Percentiles rank a stretch among this genome's conserved stretches.
These are phyloP conservation scores for Aporrectodea caliginosa DNA, from an alignment of 1,140 invertebrate species.

Conservation along the genomic window DNA sequence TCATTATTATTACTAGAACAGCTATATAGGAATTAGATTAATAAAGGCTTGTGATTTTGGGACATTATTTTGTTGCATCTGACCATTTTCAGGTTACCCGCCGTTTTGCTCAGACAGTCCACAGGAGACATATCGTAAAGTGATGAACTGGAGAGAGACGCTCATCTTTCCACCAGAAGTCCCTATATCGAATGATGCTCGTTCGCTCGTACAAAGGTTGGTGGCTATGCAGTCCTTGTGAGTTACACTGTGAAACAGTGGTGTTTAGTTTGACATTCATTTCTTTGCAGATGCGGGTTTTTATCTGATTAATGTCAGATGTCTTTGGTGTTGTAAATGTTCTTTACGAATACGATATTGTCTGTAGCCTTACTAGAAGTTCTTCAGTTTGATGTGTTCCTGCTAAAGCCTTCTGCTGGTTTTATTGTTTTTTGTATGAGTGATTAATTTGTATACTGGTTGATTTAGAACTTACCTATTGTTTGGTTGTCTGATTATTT, in stretches of 20 bases:
- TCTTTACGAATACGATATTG: background rate
- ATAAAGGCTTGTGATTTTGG: background rate
- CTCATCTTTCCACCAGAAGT: constrained; percentile 97
- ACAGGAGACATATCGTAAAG: constrained; percentile 98
- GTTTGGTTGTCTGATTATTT: too few species aligned
- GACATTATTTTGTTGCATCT: constrained; percentile 13
- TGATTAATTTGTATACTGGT: too few species aligned
- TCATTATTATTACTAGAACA: background rate
- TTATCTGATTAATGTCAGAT: background rate
- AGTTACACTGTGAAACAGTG: background rate
- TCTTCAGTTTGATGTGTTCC: background rate
- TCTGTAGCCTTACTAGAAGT: background rate
- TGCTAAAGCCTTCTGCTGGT: too few species aligned
- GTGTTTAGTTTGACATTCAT: background rate
- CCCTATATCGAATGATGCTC: constrained; percentile 83
- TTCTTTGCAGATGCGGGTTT: background rate
- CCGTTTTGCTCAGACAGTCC: constrained; percentile 99
- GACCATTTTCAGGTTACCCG: constrained; percentile 73
- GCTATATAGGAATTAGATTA: background rate
- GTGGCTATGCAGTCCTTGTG: constrained; percentile 12
- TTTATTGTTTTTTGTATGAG: too few species aligned
- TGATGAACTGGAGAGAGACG: constrained; percentile 99
- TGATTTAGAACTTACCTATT: too few species aligned
- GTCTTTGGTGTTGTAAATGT: background rate
- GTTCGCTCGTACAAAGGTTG: constrained; percentile 59